These are phyloP conservation scores for Lepas anatifera DNA, from an alignment of 2,888 invertebrate species.

Conservation along the genomic window DNA sequence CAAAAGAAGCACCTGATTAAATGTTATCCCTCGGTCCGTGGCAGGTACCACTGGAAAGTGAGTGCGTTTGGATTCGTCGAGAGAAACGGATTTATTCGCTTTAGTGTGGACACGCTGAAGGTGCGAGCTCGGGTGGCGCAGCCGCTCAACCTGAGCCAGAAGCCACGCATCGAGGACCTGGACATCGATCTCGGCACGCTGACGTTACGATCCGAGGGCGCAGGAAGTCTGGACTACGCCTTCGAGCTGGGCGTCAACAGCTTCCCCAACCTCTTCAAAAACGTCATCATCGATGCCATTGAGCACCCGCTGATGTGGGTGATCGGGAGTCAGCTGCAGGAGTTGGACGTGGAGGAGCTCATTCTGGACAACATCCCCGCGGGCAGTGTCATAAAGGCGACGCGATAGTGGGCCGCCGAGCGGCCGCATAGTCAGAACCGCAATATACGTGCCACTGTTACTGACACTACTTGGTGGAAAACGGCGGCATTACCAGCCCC, in stretches of 20 bases:
- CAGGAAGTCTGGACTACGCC: conserved; percentile 69
- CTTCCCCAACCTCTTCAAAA: conserved; percentile 68
- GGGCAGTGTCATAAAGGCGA: not conserved
- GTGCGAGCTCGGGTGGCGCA: conserved; percentile 53
- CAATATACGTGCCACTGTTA: no score
- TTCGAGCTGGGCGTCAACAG: conserved; percentile 69
- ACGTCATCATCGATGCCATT: conserved; percentile 72
- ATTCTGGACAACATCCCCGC: conserved; percentile 10
- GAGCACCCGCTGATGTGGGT: conserved; percentile 62
- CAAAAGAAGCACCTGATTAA: no score
- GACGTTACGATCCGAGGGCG: conserved; percentile 59
- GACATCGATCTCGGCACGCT: conserved; percentile 73
- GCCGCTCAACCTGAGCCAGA: conserved; percentile 59
- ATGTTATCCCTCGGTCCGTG: not conserved
- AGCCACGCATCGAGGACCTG: conserved; percentile 55
- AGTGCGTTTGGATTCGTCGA: conserved; percentile 25
- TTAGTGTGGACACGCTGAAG: conserved; percentile 27
- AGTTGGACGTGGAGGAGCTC: not conserved
- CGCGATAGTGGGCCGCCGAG: not conserved
- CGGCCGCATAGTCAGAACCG: no score
- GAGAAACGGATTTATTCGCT: conserved; percentile 9
- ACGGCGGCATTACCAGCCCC: no score
- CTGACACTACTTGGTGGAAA: no score
- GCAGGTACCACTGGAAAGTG: conserved; percentile 23
- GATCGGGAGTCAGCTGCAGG: conserved; percentile 33